Base-by-base conservation (phyloP, 2,888 invertebrate genomes). In the Sinhomidia bicolor region DNA sequence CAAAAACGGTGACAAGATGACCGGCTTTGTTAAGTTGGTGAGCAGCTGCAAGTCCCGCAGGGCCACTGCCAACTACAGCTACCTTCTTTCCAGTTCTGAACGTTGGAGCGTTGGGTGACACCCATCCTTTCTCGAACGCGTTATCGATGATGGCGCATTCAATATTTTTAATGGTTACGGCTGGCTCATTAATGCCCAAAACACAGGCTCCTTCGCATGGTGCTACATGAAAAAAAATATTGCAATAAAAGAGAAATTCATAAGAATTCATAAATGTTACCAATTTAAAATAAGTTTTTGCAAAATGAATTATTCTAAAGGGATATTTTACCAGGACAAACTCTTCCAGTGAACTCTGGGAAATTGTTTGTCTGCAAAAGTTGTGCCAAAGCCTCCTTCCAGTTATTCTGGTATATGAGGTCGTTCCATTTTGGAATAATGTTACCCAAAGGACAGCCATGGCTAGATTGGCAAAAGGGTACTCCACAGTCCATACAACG, bases 351-450 rank as follows among this genome's bases (percentile, higher is more conserved):
- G 94, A 98, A 98, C 94, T 98, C 98, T n/a, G 99, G 99, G 95
- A 99, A 99, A 94, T 99, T 99, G 93, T 99, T 99, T 0, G 99
- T 99, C 94, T 99, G 99, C 92, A 98, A 94, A 83, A 99, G 95
- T 92, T 99, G 98, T 88, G 96, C 95, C 6, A 99, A 94, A 20
- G 99, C 99, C 93, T 98, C 98, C 91, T 96, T 95, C 99, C 99
- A 99, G 93, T 98, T 97, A 76, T 96, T 96, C 93, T 97, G 95
- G 95, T 97, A 99, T n/a, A 99, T 95, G 23, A 99, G 95, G 93
- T 99, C 98, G 94, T 99, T 99, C 99, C 99, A 99, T 94, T 99
- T 99, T 82, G 99, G 99, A 92, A 99, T 98, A 92, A 99, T 98
- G 94, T 99, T 99, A 44, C 99, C 99, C 54, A 99, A 95, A 0